phyloP scores from a whole-genome alignment of 2,888 invertebrate species.

The Gymnosoma rotundatum region DNA sequence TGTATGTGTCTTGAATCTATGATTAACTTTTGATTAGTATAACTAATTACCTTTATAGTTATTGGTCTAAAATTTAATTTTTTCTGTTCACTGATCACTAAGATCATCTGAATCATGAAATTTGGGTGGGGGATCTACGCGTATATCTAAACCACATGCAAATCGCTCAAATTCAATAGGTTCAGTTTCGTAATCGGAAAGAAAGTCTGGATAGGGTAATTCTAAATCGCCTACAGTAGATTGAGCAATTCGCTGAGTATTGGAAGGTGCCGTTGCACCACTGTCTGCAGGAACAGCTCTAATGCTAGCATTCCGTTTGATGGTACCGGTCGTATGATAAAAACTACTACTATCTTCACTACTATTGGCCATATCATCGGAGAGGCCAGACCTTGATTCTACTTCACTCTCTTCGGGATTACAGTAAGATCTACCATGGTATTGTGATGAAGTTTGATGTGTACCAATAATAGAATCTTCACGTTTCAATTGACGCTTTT shows the following conservation, averaged over 20 bases:
- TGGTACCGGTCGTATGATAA: slow-evolving; percentile 75
- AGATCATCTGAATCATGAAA: slow-evolving; percentile 88
- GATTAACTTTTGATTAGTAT: slow-evolving; percentile 49
- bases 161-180: slow-evolving; percentile 86
- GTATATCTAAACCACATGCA: slow-evolving; percentile 89
- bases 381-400: slow-evolving; percentile 79
- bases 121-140: slow-evolving; percentile 89
- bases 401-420: slow-evolving; percentile 80
- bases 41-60: slow-evolving; percentile 18
- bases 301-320: slow-evolving; percentile 73
- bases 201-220: slow-evolving; percentile 83
- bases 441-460: slow-evolving; percentile 66
- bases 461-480: slow-evolving; percentile 78
- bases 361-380: slow-evolving; percentile 81
- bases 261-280: background rate
- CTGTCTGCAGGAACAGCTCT: background rate
- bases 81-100: slow-evolving; percentile 77
- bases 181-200: slow-evolving; percentile 84
- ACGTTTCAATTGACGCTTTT: slow-evolving; percentile 80
- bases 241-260: slow-evolving; percentile 47
- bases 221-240: slow-evolving; percentile 82
- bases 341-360: slow-evolving; percentile 81
- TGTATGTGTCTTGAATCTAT: slow-evolving; percentile 13
- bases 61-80: slow-evolving; percentile 10
- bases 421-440: slow-evolving; percentile 76